These are phyloP conservation scores for Micromys minutus DNA, from an alignment of 2,113 vertebrate genomes.

Conservation along the genomic window DNA sequence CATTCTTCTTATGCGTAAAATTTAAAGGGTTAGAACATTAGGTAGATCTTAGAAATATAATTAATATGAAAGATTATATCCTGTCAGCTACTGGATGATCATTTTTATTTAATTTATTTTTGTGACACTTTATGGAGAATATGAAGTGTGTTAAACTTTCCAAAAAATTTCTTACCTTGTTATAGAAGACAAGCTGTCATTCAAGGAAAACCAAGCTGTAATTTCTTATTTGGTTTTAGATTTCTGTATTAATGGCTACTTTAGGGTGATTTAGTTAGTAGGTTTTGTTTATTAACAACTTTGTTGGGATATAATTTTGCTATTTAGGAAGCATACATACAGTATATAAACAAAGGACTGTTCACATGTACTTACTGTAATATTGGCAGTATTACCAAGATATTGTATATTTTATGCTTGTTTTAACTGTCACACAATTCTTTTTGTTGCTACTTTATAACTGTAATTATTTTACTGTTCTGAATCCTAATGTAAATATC, in stretches of 20 bases:
- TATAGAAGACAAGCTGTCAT: conserved; percentile 6
- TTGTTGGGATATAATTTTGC: background rate
- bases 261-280: conserved; percentile 17
- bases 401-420: background rate
- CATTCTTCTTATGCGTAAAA: conserved; percentile 10
- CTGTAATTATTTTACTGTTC: background rate
- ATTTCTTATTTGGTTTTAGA: conserved; percentile 2
- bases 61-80: conserved; percentile 30
- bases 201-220: background rate
- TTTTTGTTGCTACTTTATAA: background rate
- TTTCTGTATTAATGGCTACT: conserved; percentile 34
- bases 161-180: conserved; percentile 5
- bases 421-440: background rate
- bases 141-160: conserved; percentile 50
- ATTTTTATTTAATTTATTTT: conserved; percentile 60
- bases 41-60: conserved; percentile 39
- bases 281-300: background rate
- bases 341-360: background rate
- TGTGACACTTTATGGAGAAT: conserved; percentile 30
- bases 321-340: background rate
- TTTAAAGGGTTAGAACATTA: conserved; percentile 49
- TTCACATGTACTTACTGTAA: background rate
- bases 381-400: background rate
- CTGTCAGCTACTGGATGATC: conserved; percentile 42
- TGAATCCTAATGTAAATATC: background rate